Conservation (phyloP, 2,113 vertebrate species). For the Hippocampus comes region DNA sequence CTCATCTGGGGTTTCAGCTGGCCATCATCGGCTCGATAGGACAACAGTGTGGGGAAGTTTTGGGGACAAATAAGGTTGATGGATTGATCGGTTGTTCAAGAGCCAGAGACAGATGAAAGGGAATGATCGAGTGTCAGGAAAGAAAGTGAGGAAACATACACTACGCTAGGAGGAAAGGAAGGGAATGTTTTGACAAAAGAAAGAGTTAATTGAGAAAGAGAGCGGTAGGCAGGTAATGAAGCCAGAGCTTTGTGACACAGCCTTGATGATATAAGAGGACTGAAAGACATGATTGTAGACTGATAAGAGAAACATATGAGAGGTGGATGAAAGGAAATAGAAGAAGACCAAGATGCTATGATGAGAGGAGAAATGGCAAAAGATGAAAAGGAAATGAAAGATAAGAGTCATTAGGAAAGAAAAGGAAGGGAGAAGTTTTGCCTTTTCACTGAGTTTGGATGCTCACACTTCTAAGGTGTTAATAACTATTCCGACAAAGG, state of each 20-base stretch:
- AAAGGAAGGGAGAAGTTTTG: not conserved
- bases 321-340: conserved; percentile 15
- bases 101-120: conserved; percentile 13
- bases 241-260: conserved; percentile 67
- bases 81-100: conserved; percentile 31
- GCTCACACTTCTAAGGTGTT: not conserved
- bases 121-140: not conserved
- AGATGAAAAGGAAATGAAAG: conserved; percentile 46
- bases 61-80: not conserved
- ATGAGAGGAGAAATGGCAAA: conserved; percentile 13
- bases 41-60: conserved; percentile 10
- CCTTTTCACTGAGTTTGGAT: not conserved
- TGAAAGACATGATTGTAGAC: conserved; percentile 36
- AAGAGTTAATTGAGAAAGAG: conserved; percentile 14
- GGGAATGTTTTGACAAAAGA: not conserved
- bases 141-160: not conserved
- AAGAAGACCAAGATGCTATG: conserved; percentile 3
- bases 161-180: not conserved
- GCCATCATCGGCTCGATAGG: conserved; percentile 11
- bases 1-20: not conserved
- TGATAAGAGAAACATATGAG: conserved; percentile 39
- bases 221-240: conserved; percentile 28
- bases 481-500: not conserved
- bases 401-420: conserved; percentile 10
- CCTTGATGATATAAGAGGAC: conserved; percentile 38